Percentiles rank a stretch among this genome's conserved stretches.
phyloP scores from a whole-genome alignment of 2,113 vertebrate genomes.

The Chamaetylas fuelleborni region DNA sequence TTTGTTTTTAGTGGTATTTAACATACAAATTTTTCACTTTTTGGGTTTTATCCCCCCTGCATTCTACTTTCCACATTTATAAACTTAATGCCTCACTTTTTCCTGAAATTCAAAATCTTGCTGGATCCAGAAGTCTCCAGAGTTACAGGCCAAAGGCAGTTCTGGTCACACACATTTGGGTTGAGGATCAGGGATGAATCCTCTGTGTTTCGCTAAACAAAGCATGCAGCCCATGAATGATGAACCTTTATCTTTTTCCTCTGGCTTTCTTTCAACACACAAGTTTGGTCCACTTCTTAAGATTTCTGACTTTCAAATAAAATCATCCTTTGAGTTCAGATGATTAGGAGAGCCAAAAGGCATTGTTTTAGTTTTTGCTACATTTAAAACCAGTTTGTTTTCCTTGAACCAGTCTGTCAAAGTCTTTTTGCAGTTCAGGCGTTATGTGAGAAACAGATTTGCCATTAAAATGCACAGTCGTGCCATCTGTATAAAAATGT shows the following conservation, averaged over 20 bases:
- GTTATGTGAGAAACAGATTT: slow-evolving; percentile 87
- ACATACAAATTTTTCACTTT: neutral
- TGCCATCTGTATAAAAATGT: slow-evolving; percentile 84
- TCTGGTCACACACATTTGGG: neutral
- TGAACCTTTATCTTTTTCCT: neutral
- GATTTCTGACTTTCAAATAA: slow-evolving; percentile 69
- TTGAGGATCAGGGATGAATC: neutral
- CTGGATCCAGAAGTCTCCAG: neutral
- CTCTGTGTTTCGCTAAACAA: neutral
- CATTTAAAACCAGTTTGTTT: slow-evolving; percentile 86
- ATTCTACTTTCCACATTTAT: neutral
- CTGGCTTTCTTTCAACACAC: neutral
- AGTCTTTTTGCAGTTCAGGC: slow-evolving; percentile 87
- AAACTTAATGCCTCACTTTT: neutral
- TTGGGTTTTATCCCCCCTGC: accelerated
- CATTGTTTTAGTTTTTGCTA: slow-evolving; percentile 87
- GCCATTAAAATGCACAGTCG: slow-evolving; percentile 87
- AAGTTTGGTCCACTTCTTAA: slow-evolving; percentile 39
- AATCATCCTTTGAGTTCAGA: slow-evolving; percentile 76
- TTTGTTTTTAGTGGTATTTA: neutral
- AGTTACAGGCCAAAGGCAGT: neutral
- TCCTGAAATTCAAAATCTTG: neutral
- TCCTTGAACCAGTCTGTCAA: slow-evolving; percentile 86
- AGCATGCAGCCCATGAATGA: neutral
- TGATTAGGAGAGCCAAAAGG: slow-evolving; percentile 81